These are phyloP conservation scores for Craniophora ligustri DNA, from an alignment of 2,888 invertebrate species.

Conservation along the genomic window DNA sequence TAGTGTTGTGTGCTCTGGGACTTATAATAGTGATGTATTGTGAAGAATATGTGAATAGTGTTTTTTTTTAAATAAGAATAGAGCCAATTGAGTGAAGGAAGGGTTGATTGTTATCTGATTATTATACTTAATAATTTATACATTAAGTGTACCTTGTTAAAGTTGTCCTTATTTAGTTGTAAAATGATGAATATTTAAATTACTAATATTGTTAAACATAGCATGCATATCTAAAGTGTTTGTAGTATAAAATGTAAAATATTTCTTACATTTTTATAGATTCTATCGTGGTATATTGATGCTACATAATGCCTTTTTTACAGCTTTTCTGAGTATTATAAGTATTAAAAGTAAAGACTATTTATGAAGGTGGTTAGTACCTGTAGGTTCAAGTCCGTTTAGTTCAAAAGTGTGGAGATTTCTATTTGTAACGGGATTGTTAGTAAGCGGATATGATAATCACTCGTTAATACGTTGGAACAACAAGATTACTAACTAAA, in stretches of 20 bases:
- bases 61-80: conserved; percentile 29
- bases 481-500: conserved; percentile 26
- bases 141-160: conserved; percentile 15
- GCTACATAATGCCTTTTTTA: too few species aligned
- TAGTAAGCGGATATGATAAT: conserved; percentile 29
- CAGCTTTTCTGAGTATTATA: too few species aligned
- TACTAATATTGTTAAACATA: not conserved
- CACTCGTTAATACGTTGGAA: conserved; percentile 13
- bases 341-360: too few species aligned
- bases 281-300: too few species aligned
- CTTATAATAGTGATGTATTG: conserved; percentile 25
- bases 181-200: not conserved
- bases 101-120: conserved; percentile 27
- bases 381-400: too few species aligned
- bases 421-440: not conserved
- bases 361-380: too few species aligned
- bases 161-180: not conserved
- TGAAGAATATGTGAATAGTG: conserved; percentile 25
- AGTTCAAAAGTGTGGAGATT: not conserved
- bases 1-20: conserved; percentile 18
- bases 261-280: too few species aligned
- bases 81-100: conserved; percentile 29
- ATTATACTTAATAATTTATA: conserved; percentile 20
- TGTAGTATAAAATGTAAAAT: too few species aligned
- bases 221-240: too few species aligned